Base-by-base conservation (phyloP, 2,113 vertebrate genomes). In the Aldabrachelys gigantea region DNA sequence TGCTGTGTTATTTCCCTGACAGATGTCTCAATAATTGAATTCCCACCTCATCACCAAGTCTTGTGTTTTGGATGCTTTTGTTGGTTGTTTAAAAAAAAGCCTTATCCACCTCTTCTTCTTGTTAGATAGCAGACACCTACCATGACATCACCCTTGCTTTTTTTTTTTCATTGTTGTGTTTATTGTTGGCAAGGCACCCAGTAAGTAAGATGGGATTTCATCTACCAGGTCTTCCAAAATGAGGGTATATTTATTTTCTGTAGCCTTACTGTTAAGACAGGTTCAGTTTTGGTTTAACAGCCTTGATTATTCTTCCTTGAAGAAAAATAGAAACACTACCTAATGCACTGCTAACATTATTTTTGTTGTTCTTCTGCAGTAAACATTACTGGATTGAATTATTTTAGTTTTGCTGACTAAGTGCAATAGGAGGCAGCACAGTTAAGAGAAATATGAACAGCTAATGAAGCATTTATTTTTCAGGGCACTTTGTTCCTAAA, bases 401-500 rank as follows among this genome's bases (percentile, higher is more conserved):
- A 89, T 85, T 50, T 72, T 85, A 0, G 0, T 14, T 85, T 52
- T 91, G 57, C 86, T 91, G 82, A 78, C 24, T 76, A 86, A 83
- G 89, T 56, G 78, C 78, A 78, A 79, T 9, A 11, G 10, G 13
- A 85, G 56, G 84, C 84, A 69, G 53, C 95, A 86, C 52, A 44
- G 27, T 89, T 92, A 89, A 96, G 86, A 92, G 69, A 89, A 69
- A 41, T 57, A 52, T 25, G 19, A 80, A 35, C 53, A 96, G 90
- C 57, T 83, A 89, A 97, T 75, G 8, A 56, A 82, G 89, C 81
- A 95, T 79, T 94, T 95, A 50, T 87, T 89, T 95, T 97, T 88
- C 57, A 91, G 92, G 62, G 57, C 49, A 21, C 50, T 98, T 97
- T 97, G 81, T 97, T 98, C 93, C 76, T 94, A 88, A 96, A 93